Percentiles rank a stretch among this genome's conserved stretches.
Conservation (phyloP, 2,113 vertebrate species). For the Prochilodus magdalenae region DNA sequence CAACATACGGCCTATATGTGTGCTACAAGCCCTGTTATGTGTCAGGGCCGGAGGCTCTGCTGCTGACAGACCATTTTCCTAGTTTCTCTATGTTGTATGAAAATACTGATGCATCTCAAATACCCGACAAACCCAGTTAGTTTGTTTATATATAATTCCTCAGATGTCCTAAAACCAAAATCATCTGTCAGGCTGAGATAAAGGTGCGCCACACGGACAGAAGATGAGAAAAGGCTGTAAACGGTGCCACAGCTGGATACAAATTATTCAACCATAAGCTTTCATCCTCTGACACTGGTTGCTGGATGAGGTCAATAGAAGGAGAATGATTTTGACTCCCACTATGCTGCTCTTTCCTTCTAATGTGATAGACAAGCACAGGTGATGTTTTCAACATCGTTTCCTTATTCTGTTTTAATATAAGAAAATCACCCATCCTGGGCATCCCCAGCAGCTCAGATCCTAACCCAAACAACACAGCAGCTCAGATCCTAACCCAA, state of each 20-base stretch:
- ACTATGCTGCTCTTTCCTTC: background rate
- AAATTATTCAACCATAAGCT: conserved; percentile 3
- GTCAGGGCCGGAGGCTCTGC: conserved; percentile 3
- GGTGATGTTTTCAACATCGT: background rate
- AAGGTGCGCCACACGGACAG: background rate
- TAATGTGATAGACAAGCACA: background rate
- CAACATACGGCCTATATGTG: background rate
- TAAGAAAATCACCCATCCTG: too few relatives aligned
- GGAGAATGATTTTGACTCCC: background rate
- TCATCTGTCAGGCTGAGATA: conserved; percentile 19
- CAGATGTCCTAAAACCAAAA: background rate
- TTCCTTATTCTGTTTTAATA: background rate
- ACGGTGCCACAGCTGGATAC: background rate
- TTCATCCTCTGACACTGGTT: background rate
- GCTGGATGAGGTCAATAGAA: background rate
- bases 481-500: too few relatives aligned
- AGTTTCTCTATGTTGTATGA: background rate
- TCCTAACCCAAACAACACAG: too few relatives aligned
- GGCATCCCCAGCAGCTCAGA: too few relatives aligned
- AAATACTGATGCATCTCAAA: background rate
- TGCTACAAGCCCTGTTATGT: background rate
- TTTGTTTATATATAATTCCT: conserved; percentile 43
- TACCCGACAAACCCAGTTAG: conserved; percentile 3
- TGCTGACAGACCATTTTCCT: background rate
- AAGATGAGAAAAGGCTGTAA: background rate